Evolutionary conservation across 1,140 invertebrate genomes (phyloP).

Genomic region (Magallana angulata): DNA sequence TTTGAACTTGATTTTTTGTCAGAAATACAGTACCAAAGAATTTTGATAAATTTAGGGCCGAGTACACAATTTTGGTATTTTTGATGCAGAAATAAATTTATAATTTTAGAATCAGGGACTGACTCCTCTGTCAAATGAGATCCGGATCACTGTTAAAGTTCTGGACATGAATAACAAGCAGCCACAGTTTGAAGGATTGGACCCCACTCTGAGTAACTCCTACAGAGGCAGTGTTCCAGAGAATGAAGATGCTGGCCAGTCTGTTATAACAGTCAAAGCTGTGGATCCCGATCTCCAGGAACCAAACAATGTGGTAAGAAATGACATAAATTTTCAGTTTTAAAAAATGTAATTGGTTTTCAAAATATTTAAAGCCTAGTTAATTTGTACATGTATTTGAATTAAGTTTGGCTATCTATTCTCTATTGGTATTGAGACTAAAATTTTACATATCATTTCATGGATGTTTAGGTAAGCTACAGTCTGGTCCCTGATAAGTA

Average conservation of each 20-base stretch:
- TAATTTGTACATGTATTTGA: too few species aligned
- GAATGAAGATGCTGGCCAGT: slow-evolving; percentile 61
- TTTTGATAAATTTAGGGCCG: background rate
- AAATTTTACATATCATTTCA: background rate
- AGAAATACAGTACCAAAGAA: background rate
- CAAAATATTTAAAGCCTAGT: too few species aligned
- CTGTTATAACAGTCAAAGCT: slow-evolving; percentile 70
- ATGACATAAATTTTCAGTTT: too few species aligned
- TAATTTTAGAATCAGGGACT: slow-evolving; percentile 66
- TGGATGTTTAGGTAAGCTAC: slow-evolving; percentile 56
- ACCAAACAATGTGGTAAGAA: slow-evolving; percentile 66
- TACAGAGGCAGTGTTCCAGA: slow-evolving; percentile 71
- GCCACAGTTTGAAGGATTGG: slow-evolving; percentile 68
- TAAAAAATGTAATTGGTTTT: too few species aligned
- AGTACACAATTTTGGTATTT: background rate
- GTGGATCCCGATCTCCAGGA: slow-evolving; percentile 67
- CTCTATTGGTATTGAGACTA: too few species aligned
- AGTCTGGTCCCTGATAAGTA: slow-evolving; percentile 62
- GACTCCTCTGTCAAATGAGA: slow-evolving; percentile 65
- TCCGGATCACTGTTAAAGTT: slow-evolving; percentile 66
- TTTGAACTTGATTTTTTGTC: too few species aligned
- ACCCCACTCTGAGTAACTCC: slow-evolving; percentile 61
- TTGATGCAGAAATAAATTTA: background rate
- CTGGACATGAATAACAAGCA: slow-evolving; percentile 71
- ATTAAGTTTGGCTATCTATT: too few species aligned